phyloP scores from a whole-genome alignment of 2,797 vertebrate species.

The Otolemur crassicaudatus region DNA sequence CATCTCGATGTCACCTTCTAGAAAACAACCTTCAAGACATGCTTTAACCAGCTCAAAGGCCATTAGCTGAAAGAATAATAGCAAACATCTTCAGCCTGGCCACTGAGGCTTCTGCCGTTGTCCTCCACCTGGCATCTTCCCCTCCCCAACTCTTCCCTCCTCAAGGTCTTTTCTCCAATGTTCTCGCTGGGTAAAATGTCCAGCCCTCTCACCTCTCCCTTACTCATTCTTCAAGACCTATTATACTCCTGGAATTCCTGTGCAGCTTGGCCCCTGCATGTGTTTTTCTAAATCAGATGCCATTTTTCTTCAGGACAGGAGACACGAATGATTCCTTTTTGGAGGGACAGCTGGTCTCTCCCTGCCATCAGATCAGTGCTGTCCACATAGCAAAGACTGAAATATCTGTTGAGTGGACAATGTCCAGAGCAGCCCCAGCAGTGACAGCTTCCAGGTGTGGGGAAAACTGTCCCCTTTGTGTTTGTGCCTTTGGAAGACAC shows the following conservation, averaged over 20 bases:
- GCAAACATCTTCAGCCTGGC: background rate
- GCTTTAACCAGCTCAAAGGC: background rate
- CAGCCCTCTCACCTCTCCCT: too few species aligned
- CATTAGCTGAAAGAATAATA: background rate
- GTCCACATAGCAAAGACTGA: rapidly evolving
- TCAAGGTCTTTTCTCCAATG: background rate
- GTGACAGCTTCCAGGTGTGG: background rate
- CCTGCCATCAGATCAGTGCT: background rate
- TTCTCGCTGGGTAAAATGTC: background rate
- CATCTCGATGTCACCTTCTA: background rate
- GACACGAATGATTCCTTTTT: background rate
- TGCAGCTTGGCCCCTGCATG: background rate
- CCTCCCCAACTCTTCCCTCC: too few species aligned
- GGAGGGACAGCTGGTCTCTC: background rate
- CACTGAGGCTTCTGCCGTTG: background rate
- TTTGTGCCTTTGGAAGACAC: background rate
- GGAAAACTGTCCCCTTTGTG: background rate
- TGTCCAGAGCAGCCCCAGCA: background rate
- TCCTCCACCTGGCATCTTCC: background rate
- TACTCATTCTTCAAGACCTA: background rate
- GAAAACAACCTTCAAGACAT: background rate
- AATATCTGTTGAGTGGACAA: background rate
- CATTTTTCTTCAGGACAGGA: background rate
- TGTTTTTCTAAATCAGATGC: background rate
- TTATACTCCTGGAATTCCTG: background rate